phyloP scores from a whole-genome alignment of 2,113 vertebrate species.

The Chiloscyllium plagiosum region DNA sequence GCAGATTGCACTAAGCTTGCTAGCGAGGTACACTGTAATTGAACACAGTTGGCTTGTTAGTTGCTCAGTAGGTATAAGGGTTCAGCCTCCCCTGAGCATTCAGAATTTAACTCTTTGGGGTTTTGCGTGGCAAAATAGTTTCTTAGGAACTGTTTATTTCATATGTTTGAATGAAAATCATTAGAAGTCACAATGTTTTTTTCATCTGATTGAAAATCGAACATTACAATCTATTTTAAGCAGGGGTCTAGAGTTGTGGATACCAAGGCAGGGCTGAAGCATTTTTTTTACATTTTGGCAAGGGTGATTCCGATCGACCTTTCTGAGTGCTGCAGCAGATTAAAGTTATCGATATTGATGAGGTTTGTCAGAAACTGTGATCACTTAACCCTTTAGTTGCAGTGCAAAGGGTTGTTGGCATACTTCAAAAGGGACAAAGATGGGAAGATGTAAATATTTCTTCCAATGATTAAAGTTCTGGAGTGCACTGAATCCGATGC shows the following conservation, averaged over 20 bases:
- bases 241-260: background rate
- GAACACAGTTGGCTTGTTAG: conserved; percentile 37
- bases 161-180: background rate
- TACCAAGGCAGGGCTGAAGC: background rate
- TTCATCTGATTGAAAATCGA: background rate
- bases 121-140: background rate
- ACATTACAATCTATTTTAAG: background rate
- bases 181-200: background rate
- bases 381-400: background rate
- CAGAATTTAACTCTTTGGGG: conserved; percentile 29
- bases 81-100: conserved; percentile 19
- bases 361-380: background rate
- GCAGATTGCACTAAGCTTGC: conserved; percentile 3
- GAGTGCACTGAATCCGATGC: background rate
- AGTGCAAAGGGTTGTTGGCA: background rate
- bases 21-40: conserved; percentile 39
- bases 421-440: background rate
- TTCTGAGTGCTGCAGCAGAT: background rate
- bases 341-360: background rate
- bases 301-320: background rate
- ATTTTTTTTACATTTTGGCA: background rate
- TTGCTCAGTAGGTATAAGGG: conserved; percentile 19
- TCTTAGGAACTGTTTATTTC: background rate
- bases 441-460: background rate
- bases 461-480: background rate